phyloP scores from a whole-genome alignment of 2,888 invertebrate species.

The Morpho achilles region DNA sequence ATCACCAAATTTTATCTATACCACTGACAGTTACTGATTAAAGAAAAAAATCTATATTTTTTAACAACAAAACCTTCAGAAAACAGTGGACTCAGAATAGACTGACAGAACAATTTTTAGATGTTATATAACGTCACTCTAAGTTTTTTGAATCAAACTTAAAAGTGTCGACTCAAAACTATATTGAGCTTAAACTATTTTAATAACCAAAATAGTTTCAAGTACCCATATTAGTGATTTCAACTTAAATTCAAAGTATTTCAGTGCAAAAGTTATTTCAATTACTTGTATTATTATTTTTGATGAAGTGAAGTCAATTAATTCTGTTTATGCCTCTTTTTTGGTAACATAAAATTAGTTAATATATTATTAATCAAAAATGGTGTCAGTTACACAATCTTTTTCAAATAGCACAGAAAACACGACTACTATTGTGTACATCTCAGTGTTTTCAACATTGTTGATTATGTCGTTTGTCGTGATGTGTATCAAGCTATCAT shows the following conservation, averaged over 20 bases:
- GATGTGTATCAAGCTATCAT: slow-evolving; percentile 48
- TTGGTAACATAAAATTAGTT: neutral
- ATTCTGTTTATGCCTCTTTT: too few relatives aligned
- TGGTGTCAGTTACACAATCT: slow-evolving; percentile 2
- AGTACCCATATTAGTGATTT: slow-evolving; percentile 6
- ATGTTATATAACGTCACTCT: slow-evolving; percentile 1
- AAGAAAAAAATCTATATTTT: neutral
- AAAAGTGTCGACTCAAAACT: slow-evolving; percentile 2
- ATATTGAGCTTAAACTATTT: slow-evolving; percentile 21
- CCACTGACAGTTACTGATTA: slow-evolving; percentile 3
- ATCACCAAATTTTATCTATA: slow-evolving; percentile 4
- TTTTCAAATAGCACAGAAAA: slow-evolving; percentile 8
- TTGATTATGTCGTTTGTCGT: slow-evolving; percentile 48
- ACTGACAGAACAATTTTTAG: neutral
- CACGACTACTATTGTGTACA: slow-evolving; percentile 28
- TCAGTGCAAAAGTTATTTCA: slow-evolving; percentile 1
- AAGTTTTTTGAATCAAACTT: slow-evolving; percentile 8
- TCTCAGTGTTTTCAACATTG: slow-evolving; percentile 38
- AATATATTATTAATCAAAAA: neutral
- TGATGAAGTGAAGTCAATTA: too few relatives aligned
- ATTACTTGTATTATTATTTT: too few relatives aligned
- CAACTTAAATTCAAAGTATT: slow-evolving; percentile 4
- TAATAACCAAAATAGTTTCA: slow-evolving; percentile 18
- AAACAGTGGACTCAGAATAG: neutral
- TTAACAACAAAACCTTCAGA: neutral